Evolutionary conservation across 1,140 invertebrate species (phyloP).

Genomic region (Caenorhabditis briggsae): DNA sequence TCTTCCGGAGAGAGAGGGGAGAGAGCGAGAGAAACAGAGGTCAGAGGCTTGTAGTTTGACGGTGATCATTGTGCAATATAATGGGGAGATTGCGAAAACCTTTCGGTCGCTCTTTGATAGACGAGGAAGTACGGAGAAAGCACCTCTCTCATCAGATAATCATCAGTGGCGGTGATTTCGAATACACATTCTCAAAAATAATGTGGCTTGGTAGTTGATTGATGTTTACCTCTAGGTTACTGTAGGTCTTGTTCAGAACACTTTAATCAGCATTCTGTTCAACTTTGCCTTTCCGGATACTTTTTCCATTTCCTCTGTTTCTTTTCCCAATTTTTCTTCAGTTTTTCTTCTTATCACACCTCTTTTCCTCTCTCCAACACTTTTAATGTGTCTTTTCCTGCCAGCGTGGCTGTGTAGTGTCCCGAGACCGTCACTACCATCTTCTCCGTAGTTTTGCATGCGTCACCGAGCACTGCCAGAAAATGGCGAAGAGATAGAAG

Average conservation of each 20-base stretch:
- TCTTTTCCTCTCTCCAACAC: not conserved
- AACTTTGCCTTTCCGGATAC: not conserved
- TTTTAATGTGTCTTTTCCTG: constrained; percentile 2
- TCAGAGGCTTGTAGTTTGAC: constrained; percentile 5
- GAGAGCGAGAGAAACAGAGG: not conserved
- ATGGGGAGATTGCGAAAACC: not conserved
- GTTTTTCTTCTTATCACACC: constrained; percentile 48
- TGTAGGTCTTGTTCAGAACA: too few relatives aligned
- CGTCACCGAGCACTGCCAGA: constrained; percentile 49
- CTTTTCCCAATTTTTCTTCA: not conserved
- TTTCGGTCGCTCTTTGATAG: not conserved
- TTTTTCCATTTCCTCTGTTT: not conserved
- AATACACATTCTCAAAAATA: too few relatives aligned
- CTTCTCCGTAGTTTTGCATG: constrained; percentile 39
- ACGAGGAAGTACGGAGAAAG: too few relatives aligned
- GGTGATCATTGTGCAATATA: constrained; percentile 17
- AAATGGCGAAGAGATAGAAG: constrained; percentile 31
- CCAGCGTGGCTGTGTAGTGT: constrained; percentile 11
- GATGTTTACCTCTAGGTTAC: too few relatives aligned
- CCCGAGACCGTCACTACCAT: too few relatives aligned
- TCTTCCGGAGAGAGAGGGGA: not conserved
- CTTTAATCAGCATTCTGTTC: too few relatives aligned
- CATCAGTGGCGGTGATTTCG: too few relatives aligned
- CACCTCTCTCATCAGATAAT: not conserved
- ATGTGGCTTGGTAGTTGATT: too few relatives aligned